Conservation (phyloP, 2,888 invertebrate genomes). For the Aleiodes alternator region DNA sequence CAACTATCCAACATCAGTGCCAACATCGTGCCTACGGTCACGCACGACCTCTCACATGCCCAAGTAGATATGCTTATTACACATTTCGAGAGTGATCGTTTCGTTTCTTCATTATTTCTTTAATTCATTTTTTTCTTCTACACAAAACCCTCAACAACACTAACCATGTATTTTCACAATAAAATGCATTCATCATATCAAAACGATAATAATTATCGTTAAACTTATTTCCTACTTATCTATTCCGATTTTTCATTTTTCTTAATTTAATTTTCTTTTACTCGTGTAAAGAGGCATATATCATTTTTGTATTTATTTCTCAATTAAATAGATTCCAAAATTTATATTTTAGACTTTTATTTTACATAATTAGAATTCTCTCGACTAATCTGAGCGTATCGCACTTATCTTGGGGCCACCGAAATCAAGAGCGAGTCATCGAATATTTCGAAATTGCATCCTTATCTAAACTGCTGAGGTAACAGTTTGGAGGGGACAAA, state of each 20-base stretch:
- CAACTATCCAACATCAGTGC: conserved; percentile 21
- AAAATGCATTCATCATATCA: conserved; percentile 13
- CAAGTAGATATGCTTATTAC: conserved; percentile 2
- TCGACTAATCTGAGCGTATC: background rate
- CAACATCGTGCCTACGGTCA: conserved; percentile 40
- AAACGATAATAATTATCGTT: conserved; percentile 1
- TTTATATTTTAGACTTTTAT: background rate
- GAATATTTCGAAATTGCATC: conserved; percentile 14
- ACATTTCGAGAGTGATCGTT: background rate
- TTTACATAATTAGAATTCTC: conserved; percentile 2
- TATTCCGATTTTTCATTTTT: conserved; percentile 8
- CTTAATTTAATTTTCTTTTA: background rate
- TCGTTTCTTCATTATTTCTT: background rate
- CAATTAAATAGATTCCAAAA: background rate
- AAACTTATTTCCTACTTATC: conserved; percentile 3
- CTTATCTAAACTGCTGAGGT: conserved; percentile 21
- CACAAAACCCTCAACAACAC: background rate
- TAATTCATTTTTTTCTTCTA: background rate
- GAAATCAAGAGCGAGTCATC: background rate
- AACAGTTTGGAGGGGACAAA: conserved; percentile 2
- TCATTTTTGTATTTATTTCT: conserved; percentile 1
- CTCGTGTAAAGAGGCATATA: background rate
- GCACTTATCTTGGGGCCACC: conserved; percentile 9
- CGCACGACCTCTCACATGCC: conserved; percentile 44
- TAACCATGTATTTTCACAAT: conserved; percentile 4